Base-by-base conservation (phyloP, 2,113 vertebrate species). In the Rhynchomys soricoides region DNA sequence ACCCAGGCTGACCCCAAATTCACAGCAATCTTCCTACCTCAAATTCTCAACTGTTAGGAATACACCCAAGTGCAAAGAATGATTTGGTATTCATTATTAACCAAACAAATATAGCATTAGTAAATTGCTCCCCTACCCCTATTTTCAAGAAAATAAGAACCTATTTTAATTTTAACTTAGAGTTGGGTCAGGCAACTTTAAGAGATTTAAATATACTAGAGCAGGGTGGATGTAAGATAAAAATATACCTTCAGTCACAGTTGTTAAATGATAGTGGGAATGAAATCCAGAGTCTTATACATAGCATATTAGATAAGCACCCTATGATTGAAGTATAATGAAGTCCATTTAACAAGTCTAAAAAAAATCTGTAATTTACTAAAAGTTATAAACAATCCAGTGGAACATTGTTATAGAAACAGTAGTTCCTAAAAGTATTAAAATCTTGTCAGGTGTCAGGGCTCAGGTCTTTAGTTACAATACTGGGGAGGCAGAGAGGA, bases 101-200 rank as follows among this genome's bases (percentile, higher is more conserved):
- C 59, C 50, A 91, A 74, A 59, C 50, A 91, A 87, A 94, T 93
- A 64, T 40, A 13, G 9, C 70, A 34, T 68, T 34, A 70, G 5
- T 75, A 93, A 97, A 79, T 52, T 10, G 13, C 9, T 71, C 29
- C 77, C 29, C 5, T 21, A 77, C 55, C 17, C 15, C 9, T 31
- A 73, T 73, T 91, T n/a, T 83, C 43, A 93, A 71, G n/a, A 37
- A 43, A 68, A 2, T 50, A 43, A 66, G 6, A 95, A 34, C 17
- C 19, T 82, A 90, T 82, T 89, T 88, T n/a, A 62, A 73, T 81
- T 45, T 34, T 87, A 73, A 73, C 26, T 31, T 48, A 97, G 11
- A 93, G 95, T 86, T 45, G 94, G 3, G n/a, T 90, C 19, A 96
- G 90, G 15, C 19, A 90, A 43, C 68, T 95, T 97, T n/a, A 66